Evolutionary conservation across 1,140 invertebrate species (phyloP).

Genomic region (Cyclina sinensis): DNA sequence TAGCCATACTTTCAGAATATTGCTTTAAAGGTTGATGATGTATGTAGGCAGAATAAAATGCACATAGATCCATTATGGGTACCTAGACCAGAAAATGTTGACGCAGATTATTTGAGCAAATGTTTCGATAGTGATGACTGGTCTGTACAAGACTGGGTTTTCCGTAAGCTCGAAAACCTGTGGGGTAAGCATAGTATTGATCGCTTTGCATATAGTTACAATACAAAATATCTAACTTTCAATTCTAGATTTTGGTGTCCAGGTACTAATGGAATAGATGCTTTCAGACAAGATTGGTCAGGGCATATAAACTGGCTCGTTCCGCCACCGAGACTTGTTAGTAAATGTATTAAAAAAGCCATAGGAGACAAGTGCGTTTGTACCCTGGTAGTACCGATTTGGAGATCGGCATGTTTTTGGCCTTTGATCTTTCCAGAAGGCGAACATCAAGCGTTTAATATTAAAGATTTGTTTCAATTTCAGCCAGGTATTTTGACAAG

Average conservation of each 20-base stretch:
- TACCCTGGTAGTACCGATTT: slow-evolving; percentile 13
- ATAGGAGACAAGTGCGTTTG: neutral
- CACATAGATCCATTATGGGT: neutral
- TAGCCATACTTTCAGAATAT: neutral
- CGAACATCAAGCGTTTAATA: neutral
- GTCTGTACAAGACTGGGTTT: neutral
- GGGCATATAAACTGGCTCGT: neutral
- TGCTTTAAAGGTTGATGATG: neutral
- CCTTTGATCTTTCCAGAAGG: slow-evolving; percentile 13
- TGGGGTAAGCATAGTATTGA: neutral
- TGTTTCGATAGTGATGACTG: slow-evolving; percentile 23
- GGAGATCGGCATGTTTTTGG: slow-evolving; percentile 16
- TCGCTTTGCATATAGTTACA: slow-evolving; percentile 11
- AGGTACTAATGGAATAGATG: neutral
- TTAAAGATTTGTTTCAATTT: slow-evolving; percentile 14
- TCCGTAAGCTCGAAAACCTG: neutral
- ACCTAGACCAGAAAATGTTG: neutral
- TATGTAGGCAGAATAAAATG: slow-evolving; percentile 14
- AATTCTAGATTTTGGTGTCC: slow-evolving; percentile 34
- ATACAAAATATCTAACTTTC: neutral
- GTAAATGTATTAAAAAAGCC: neutral
- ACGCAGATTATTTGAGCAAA: slow-evolving; percentile 52
- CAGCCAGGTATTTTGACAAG: slow-evolving; percentile 6
- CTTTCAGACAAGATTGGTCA: neutral
- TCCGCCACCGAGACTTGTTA: neutral